A percentile compares a stretch with the other conserved stretches of the same genome.
Evolutionary conservation across 1,140 invertebrate species (phyloP).

Genomic region (Gryllus bimaculatus): DNA sequence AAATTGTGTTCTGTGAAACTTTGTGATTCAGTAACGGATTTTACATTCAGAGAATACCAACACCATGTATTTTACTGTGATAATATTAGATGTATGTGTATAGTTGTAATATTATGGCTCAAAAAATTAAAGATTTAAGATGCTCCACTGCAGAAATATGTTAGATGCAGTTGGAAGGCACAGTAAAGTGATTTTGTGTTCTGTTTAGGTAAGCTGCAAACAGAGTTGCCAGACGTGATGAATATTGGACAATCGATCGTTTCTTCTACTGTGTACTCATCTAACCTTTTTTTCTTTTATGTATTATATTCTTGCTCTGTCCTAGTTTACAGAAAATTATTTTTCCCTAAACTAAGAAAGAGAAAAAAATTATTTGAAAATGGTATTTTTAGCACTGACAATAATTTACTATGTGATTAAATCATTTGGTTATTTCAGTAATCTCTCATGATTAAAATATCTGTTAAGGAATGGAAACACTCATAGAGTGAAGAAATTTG

Average conservation of each 20-base stretch:
- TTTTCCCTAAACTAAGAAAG: not conserved
- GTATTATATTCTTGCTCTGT: not conserved
- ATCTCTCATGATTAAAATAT: too few relatives aligned
- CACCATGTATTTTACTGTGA: too few relatives aligned
- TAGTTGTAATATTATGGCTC: not conserved
- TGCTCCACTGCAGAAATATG: not conserved
- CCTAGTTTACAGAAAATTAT: not conserved
- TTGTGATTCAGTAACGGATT: too few relatives aligned
- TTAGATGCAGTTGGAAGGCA: not conserved
- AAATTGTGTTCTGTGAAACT: too few relatives aligned
- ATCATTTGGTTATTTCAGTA: too few relatives aligned
- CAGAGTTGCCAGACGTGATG: not conserved
- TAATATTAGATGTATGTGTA: too few relatives aligned
- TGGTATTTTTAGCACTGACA: not conserved
- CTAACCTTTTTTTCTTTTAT: not conserved
- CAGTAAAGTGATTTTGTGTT: not conserved
- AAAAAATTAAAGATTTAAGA: not conserved
- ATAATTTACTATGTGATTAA: too few relatives aligned
- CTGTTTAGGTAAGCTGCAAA: not conserved
- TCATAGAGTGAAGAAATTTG: too few relatives aligned
- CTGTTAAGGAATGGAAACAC: too few relatives aligned
- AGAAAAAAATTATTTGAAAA: not conserved
- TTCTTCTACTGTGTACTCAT: not conserved
- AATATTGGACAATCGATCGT: not conserved
- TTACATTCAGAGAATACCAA: too few relatives aligned